Percentiles rank a stretch among this genome's conserved stretches.
Evolutionary conservation across 2,113 vertebrate genomes (phyloP).

Genomic region (Cochlearius cochlearius): DNA sequence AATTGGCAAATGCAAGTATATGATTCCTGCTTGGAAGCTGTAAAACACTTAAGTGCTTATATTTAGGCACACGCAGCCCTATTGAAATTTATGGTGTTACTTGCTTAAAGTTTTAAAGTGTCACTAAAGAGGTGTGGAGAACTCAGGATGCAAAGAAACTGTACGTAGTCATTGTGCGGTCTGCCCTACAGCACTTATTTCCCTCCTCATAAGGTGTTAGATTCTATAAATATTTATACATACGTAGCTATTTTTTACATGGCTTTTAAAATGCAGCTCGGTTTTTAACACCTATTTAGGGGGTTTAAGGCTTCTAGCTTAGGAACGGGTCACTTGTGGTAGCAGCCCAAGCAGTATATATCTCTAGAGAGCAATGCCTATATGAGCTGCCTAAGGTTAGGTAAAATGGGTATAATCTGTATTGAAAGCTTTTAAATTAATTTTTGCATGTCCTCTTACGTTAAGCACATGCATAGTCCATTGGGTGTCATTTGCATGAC

Average conservation of each 20-base stretch:
- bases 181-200: neutral
- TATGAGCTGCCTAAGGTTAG: neutral
- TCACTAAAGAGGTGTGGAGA: neutral
- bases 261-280: neutral
- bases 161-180: neutral
- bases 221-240: neutral
- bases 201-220: neutral
- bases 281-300: neutral
- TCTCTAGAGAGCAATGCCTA: neutral
- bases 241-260: neutral
- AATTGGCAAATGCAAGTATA: neutral
- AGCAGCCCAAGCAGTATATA: neutral
- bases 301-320: neutral
- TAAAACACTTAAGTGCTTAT: neutral
- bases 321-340: neutral
- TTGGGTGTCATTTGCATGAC: neutral
- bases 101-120: neutral
- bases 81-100: neutral
- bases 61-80: rapidly evolving
- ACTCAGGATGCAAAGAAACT: neutral
- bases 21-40: neutral
- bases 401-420: neutral
- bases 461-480: neutral
- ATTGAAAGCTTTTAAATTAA: neutral
- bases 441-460: neutral